These are phyloP conservation scores for Oncorhynchus tshawytscha DNA, from an alignment of 2,113 vertebrate genomes.

Conservation along the genomic window DNA sequence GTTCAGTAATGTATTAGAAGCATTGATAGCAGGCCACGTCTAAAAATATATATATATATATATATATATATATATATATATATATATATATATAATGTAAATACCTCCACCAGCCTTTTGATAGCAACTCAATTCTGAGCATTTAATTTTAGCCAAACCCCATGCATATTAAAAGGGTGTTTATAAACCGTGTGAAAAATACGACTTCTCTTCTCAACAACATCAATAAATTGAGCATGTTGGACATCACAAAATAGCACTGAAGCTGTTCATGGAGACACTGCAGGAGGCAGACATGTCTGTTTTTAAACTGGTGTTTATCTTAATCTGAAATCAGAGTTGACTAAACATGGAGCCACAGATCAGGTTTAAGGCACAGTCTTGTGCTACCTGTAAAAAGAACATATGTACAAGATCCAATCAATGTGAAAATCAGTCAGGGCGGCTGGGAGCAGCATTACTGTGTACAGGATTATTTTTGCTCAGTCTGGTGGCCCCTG, in stretches of 20 bases:
- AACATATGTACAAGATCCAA: neutral
- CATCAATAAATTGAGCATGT: neutral
- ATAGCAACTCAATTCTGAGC: constrained; percentile 9
- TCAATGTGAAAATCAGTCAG: constrained; percentile 9
- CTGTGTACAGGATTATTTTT: neutral
- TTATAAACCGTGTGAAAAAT: neutral
- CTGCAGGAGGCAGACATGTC: neutral
- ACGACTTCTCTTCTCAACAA: neutral
- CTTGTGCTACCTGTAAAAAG: neutral
- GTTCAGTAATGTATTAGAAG: constrained; percentile 17
- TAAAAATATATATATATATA: neutral
- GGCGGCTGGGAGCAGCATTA: neutral
- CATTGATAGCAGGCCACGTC: neutral
- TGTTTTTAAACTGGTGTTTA: constrained; percentile 1
- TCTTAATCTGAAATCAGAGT: neutral
- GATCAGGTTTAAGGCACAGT: neutral
- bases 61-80: too few species aligned
- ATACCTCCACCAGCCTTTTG: constrained; percentile 22
- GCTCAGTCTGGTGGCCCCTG: neutral
- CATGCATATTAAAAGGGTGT: constrained; percentile 26
- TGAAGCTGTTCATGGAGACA: neutral
- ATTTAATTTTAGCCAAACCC: constrained; percentile 14
- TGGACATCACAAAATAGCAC: neutral
- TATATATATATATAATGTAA: neutral
- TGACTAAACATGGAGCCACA: neutral